These are phyloP conservation scores for Notoglanidium macrostoma DNA, from an alignment of 2,797 vertebrate genomes.

Conservation along the genomic window DNA sequence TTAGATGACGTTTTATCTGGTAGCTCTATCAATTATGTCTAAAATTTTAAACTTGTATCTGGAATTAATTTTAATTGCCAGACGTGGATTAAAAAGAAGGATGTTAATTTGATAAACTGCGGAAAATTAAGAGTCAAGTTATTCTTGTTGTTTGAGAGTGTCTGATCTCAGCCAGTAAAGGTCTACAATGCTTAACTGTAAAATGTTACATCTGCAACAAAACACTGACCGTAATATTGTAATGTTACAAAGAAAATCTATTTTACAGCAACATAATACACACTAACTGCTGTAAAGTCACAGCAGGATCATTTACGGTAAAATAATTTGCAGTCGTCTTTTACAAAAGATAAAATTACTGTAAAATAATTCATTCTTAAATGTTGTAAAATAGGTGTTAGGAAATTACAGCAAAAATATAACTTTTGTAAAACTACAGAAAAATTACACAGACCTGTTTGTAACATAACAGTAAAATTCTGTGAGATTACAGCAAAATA, in stretches of 20 bases:
- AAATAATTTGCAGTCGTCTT: not conserved
- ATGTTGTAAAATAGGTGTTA: not conserved
- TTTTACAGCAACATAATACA: not conserved
- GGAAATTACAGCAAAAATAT: not conserved
- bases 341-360: not conserved
- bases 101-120: not conserved
- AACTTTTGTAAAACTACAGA: not conserved
- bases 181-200: not conserved
- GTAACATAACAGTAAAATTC: no score
- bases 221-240: not conserved
- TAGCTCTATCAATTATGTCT: not conserved
- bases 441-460: no score
- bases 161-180: not conserved
- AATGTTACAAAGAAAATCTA: not conserved
- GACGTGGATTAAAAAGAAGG: not conserved
- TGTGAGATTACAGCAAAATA: no score
- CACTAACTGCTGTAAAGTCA: not conserved
- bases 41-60: no score
- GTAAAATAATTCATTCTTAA: not conserved
- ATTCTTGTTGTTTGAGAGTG: not conserved
- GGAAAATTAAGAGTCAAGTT: not conserved
- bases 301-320: not conserved
- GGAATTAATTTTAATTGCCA: not conserved
- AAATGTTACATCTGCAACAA: not conserved
- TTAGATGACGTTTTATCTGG: not conserved